Conservation (phyloP, 2,113 vertebrate species). For the Vimba vimba region DNA sequence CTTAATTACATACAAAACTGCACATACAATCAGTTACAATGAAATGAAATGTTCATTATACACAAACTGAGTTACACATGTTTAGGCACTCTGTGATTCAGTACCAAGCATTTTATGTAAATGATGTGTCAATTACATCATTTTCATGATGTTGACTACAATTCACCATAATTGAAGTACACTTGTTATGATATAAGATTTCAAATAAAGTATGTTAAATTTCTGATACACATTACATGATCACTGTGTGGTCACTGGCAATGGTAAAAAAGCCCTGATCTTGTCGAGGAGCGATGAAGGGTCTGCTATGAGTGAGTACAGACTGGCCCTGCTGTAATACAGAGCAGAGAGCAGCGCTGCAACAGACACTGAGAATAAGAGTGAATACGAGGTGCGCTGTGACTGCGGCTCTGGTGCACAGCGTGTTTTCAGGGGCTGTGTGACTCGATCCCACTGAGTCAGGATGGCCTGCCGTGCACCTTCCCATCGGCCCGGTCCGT, state of each 20-base stretch:
- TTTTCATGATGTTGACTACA: neutral
- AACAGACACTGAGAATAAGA: conserved; percentile 59
- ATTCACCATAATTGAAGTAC: neutral
- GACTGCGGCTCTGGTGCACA: conserved; percentile 54
- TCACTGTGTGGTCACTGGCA: conserved; percentile 36
- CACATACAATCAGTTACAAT: neutral
- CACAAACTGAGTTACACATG: neutral
- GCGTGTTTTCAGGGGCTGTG: conserved; percentile 81
- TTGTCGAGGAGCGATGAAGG: conserved; percentile 56
- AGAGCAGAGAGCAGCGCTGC: conserved; percentile 53
- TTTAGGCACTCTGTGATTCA: neutral
- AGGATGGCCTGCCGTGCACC: conserved; percentile 86
- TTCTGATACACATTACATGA: neutral
- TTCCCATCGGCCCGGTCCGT: conserved; percentile 83
- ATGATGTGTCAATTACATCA: too few relatives aligned
- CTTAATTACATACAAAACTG: neutral
- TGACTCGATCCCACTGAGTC: conserved; percentile 83
- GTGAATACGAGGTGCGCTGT: conserved; percentile 2
- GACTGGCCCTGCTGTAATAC: conserved; percentile 64
- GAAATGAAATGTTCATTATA: neutral
- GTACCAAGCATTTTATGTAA: neutral
- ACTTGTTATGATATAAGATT: neutral
- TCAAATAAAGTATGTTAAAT: neutral
- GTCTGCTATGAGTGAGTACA: conserved; percentile 61
- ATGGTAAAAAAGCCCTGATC: conserved; percentile 60